Evolutionary conservation across 2,888 invertebrate species (phyloP).

Genomic region (Rugalucina vietnamica): DNA sequence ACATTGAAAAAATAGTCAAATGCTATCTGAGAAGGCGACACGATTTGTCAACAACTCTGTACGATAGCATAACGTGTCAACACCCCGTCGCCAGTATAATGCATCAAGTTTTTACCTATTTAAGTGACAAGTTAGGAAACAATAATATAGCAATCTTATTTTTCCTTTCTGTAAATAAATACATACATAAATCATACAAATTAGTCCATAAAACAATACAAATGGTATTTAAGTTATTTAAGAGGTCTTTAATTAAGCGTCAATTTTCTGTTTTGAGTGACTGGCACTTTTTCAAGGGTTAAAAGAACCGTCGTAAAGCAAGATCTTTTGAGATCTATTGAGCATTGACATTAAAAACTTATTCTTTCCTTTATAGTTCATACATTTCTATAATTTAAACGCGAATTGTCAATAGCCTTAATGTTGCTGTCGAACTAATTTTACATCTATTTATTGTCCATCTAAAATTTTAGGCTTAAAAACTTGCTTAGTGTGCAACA

Average conservation of each 20-base stretch:
- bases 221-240: background rate
- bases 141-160: background rate
- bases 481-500: no score
- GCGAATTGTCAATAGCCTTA: no score
- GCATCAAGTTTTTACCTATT: background rate
- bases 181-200: background rate
- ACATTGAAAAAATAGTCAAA: background rate
- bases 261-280: no score
- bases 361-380: no score
- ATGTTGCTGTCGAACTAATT: no score
- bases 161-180: conserved; percentile 1
- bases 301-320: no score
- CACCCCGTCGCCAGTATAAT: background rate
- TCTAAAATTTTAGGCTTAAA: no score
- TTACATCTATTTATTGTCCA: no score
- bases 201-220: background rate
- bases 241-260: background rate
- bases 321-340: no score
- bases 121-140: conserved; percentile 5
- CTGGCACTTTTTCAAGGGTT: no score
- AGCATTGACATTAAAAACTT: no score
- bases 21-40: background rate
- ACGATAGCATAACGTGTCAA: background rate
- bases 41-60: background rate
- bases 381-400: no score